Percentiles rank a stretch among this genome's conserved stretches.
phyloP scores from a whole-genome alignment of 2,888 invertebrate species.

The Clepsis dumicolana region DNA sequence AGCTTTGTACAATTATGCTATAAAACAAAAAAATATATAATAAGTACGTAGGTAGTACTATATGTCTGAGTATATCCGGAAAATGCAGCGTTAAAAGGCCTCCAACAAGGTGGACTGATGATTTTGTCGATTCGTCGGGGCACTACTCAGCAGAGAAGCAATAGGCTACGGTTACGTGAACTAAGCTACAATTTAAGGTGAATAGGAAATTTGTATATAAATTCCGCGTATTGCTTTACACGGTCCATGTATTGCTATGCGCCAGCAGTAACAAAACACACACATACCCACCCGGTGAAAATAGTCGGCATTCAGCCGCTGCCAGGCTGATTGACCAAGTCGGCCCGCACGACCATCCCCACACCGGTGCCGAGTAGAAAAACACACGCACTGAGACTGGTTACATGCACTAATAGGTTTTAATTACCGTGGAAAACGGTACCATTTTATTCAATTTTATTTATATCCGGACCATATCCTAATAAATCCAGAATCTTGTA shows the following conservation, averaged over 20 bases:
- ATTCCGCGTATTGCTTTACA: not conserved
- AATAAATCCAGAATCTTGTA: constrained; percentile 10
- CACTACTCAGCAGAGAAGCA: not conserved
- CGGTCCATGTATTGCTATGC: too few species aligned
- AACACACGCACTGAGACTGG: not conserved
- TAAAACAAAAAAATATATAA: too few species aligned
- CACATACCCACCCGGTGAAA: not conserved
- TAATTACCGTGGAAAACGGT: not conserved
- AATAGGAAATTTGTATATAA: not conserved
- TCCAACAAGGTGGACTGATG: not conserved
- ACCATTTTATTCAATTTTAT: not conserved
- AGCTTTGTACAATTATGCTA: not conserved
- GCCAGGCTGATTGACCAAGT: not conserved
- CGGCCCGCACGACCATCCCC: not conserved
- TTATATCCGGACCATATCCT: not conserved
- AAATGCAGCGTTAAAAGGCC: not conserved
- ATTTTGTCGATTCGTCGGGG: not conserved
- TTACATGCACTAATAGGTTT: not conserved
- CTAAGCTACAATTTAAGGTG: not conserved
- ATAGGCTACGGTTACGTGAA: not conserved
- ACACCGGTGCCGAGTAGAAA: not conserved
- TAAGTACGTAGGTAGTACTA: too few species aligned
- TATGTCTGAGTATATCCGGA: too few species aligned
- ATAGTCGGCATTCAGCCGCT: not conserved
- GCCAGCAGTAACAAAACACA: not conserved